Conservation (phyloP, 2,113 vertebrate species). For the Balaenoptera acutorostrata region DNA sequence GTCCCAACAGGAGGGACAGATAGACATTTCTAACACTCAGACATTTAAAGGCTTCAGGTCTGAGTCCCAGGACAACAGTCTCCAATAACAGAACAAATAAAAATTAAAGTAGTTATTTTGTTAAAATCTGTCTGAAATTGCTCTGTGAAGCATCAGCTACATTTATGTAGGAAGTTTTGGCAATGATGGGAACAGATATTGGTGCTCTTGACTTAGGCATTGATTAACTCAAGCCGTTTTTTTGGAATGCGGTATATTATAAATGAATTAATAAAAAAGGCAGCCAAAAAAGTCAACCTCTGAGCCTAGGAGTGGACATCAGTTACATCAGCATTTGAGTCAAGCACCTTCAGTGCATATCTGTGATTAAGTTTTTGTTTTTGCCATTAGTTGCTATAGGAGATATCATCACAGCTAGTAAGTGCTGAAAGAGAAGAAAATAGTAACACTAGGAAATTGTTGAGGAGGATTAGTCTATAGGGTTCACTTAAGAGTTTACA, state of each 20-base stretch:
- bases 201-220: not conserved
- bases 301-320: not conserved
- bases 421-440: not conserved
- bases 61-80: not conserved
- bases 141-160: not conserved
- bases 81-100: not conserved
- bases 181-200: not conserved
- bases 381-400: not conserved
- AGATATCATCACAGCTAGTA: not conserved
- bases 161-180: not conserved
- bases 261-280: not conserved
- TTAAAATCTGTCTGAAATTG: not conserved
- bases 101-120: not conserved
- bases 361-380: not conserved
- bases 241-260: not conserved
- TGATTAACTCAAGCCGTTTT: not conserved
- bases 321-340: not conserved
- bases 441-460: not conserved
- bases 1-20: not conserved
- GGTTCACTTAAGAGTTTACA: not conserved
- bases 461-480: not conserved
- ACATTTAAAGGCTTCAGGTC: not conserved
- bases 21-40: not conserved
- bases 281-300: not conserved
- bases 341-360: not conserved